Percentiles rank a stretch among this genome's conserved stretches.
phyloP scores from a whole-genome alignment of 2,797 vertebrate genomes.

The Rhynchotus rufescens region DNA sequence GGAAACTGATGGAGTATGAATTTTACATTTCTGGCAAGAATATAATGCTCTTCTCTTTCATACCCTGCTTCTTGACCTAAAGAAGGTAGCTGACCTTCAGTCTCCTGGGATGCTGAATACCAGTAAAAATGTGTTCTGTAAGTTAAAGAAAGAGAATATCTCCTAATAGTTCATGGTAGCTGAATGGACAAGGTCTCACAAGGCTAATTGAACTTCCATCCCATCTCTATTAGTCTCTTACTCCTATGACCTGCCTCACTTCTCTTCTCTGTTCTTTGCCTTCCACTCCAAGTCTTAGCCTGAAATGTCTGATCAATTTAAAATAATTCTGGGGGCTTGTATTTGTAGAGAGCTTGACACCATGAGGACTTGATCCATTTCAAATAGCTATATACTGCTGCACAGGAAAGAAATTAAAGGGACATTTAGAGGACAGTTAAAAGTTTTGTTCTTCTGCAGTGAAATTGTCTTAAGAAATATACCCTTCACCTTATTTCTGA shows the following conservation, averaged over 20 bases:
- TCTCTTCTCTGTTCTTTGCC: neutral
- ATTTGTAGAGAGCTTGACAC: neutral
- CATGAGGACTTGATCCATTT: neutral
- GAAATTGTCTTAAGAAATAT: neutral
- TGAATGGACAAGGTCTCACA: neutral
- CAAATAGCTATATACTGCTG: neutral
- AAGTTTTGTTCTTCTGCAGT: neutral
- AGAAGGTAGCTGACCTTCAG: neutral
- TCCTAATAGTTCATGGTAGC: neutral
- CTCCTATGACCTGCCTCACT: neutral
- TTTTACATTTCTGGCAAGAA: neutral
- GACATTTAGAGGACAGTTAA: neutral
- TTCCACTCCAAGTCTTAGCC: neutral
- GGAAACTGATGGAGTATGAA: neutral
- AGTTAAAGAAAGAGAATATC: neutral
- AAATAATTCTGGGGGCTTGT: neutral
- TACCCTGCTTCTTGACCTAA: neutral
- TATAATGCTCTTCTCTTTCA: neutral
- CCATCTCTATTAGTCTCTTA: neutral
- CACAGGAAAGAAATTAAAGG: neutral
- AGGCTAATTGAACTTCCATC: neutral
- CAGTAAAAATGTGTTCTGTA: slow-evolving; percentile 2
- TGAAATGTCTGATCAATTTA: neutral
- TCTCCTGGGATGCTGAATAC: neutral
- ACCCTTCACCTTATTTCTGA: neutral